phyloP scores from a whole-genome alignment of 1,140 invertebrate species.

The Drosophila oshimai region DNA sequence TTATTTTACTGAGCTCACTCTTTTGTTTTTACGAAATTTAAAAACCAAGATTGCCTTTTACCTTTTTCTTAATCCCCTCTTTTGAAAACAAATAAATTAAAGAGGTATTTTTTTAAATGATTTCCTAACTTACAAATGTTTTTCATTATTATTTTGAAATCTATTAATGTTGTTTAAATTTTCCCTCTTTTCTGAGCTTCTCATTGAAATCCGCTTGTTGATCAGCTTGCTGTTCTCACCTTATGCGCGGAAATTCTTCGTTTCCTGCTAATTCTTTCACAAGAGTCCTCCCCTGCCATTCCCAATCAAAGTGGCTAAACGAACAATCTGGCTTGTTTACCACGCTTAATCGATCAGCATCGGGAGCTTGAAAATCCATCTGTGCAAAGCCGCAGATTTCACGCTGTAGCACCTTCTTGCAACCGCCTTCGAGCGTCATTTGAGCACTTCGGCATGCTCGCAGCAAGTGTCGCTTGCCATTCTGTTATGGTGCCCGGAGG shows the following conservation, averaged over 20 bases:
- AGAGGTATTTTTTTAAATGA: not conserved
- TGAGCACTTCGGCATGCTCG: slow-evolving; percentile 20
- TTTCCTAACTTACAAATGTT: not conserved
- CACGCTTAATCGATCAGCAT: slow-evolving; percentile 9
- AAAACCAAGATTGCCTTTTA: no score
- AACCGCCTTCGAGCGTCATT: slow-evolving; percentile 2
- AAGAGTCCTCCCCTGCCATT: no score
- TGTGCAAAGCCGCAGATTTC: slow-evolving; percentile 19
- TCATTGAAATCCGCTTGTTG: no score
- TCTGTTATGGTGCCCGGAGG: slow-evolving; percentile 21
- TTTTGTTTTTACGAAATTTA: no score
- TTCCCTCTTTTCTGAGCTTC: slow-evolving; percentile 5
- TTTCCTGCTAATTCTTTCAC: no score
- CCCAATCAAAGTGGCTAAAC: slow-evolving; percentile 1
- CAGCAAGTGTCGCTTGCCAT: slow-evolving; percentile 42
- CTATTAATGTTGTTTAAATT: no score
- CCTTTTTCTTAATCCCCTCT: no score
- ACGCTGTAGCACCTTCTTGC: not conserved
- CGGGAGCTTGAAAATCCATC: not conserved
- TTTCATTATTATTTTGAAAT: no score
- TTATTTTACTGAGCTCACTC: no score
- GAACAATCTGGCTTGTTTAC: not conserved
- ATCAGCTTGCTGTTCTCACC: no score
- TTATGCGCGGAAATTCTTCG: no score
- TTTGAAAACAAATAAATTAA: no score